Evolutionary conservation across 92 coral and sea anemone species (phyloP).

Genomic region (Desmophyllum pertusum): DNA sequence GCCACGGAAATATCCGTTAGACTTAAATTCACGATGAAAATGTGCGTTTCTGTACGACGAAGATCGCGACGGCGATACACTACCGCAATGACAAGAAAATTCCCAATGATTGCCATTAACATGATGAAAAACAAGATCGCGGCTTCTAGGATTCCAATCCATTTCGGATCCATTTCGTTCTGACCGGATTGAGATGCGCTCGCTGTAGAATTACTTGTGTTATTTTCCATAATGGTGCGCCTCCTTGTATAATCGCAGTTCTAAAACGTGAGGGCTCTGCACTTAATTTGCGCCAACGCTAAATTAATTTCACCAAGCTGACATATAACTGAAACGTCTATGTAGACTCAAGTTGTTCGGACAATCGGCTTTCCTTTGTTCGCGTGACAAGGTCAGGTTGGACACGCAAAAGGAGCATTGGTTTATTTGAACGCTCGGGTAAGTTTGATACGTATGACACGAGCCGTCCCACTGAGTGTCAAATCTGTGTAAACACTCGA

Average conservation of each 20-base stretch:
- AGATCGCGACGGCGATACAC: conserved; percentile 63
- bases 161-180: conserved; percentile 11
- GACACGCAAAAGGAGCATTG: not conserved
- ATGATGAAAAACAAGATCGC: conserved; percentile 33
- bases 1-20: conserved; percentile 69
- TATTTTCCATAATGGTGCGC: not conserved
- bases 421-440: conserved; percentile 9
- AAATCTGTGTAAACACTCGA: conserved; percentile 15
- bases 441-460: conserved; percentile 1
- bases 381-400: not conserved
- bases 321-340: not conserved
- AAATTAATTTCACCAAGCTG: not conserved
- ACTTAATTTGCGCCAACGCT: conserved; percentile 22
- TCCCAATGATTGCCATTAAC: conserved; percentile 53
- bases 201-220: not conserved
- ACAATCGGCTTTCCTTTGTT: not conserved
- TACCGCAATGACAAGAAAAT: conserved; percentile 59
- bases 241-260: not conserved
- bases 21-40: conserved; percentile 63
- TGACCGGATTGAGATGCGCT: not conserved
- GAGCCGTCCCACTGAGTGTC: not conserved
- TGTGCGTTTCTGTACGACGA: conserved; percentile 59
- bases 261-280: not conserved
- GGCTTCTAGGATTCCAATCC: conserved; percentile 62
- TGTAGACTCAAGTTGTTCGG: conserved; percentile 4